Conservation (phyloP, 2,797 vertebrate species). For the Pseudomugil gertrudae region DNA sequence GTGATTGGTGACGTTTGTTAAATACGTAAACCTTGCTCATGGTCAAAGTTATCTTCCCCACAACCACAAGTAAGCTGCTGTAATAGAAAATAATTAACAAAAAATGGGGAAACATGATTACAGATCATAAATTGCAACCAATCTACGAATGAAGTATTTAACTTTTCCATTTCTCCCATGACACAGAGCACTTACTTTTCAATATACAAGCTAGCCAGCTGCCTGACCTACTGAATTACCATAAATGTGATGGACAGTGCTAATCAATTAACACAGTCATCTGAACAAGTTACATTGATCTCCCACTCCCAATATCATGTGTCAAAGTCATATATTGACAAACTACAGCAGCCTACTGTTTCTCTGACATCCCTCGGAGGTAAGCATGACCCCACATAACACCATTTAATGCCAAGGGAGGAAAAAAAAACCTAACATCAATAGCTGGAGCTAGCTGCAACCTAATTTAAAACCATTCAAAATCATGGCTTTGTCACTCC, state of each 20-base stretch:
- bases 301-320: conserved; percentile 55
- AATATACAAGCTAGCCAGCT: conserved; percentile 5
- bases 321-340: conserved; percentile 60
- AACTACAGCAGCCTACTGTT: conserved; percentile 39
- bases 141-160: background rate
- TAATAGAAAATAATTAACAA: background rate
- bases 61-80: conserved; percentile 1
- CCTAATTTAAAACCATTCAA: conserved; percentile 28
- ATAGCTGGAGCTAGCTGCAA: conserved; percentile 1
- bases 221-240: conserved; percentile 39
- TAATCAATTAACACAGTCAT: conserved; percentile 63
- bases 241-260: conserved; percentile 17
- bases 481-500: conserved; percentile 8
- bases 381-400: conserved; percentile 52
- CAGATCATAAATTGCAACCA: conserved; percentile 1
- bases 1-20: conserved; percentile 51
- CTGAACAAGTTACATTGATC: conserved; percentile 65
- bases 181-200: background rate
- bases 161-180: background rate
- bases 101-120: conserved; percentile 11
- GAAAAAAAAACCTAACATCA: conserved; percentile 13
- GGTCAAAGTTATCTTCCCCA: conserved; percentile 37
- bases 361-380: conserved; percentile 56
- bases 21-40: conserved; percentile 36
- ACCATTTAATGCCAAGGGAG: conserved; percentile 3